Base-by-base conservation (phyloP, 2,888 invertebrate genomes). In the Ichneumoninae sp. region DNA sequence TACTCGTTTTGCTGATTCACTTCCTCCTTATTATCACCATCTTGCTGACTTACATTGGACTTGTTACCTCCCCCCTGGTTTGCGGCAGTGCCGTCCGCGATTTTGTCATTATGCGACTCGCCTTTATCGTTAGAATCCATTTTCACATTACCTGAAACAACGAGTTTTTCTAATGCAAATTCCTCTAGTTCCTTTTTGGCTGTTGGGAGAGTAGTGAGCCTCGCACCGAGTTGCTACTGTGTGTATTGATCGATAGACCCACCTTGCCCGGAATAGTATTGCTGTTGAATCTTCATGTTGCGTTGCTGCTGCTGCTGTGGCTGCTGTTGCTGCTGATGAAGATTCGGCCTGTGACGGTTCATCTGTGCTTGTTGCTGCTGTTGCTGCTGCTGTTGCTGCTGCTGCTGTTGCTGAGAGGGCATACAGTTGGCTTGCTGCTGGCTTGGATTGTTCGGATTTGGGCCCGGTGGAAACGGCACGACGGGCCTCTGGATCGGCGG, bases 401-500 rank as follows among this genome's bases (percentile, higher is more conserved):
- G 88, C 91, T 93, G 86, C 91, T 91, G 77, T 90, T 92, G 89
- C 91, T 94, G 92, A 88, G 94, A 91, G 92, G 93, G 86, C 93
- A 92, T 88, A 90, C 93, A 88, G 83, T 90, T 83, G 89, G 87
- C 81, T 89, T 90, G 83, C 89, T 89, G 86, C 86, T 92, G 88
- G 89, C 92, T 87, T 90, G 91, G 88, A 83, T 93, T 90, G 80
- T 93, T 90, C 7, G 94, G 93, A 82, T 94, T 94, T 33, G 94
- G 92, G 74, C 94, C 93, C 36, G 94, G 94, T 82, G 95, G 94
- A 88, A 94, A 95, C 65, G 94, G 94, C 71, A 93, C 93, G 13
- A 94, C 94, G 3, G 95, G 95, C 89, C 95, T 93, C 83, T 95
- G 95, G 87, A 95, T 95, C 16, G 95, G 95, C 8, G 95, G 93